These are phyloP conservation scores for Nephrotoma guestfalica DNA, from an alignment of 2,888 invertebrate species.

Conservation along the genomic window DNA sequence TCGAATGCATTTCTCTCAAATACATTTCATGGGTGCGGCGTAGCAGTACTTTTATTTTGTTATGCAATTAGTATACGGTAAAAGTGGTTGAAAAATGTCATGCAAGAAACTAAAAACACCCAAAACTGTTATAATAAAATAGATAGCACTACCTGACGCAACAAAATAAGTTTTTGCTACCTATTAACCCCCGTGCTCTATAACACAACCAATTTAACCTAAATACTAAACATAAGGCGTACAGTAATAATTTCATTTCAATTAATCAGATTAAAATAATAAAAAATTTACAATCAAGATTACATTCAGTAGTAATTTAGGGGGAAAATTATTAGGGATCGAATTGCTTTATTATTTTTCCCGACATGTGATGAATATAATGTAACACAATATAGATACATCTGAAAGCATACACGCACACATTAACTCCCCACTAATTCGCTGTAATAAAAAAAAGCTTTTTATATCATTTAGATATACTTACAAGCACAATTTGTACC, in stretches of 20 bases:
- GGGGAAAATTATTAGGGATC: not conserved
- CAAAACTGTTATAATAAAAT: too few relatives aligned
- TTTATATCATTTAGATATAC: not conserved
- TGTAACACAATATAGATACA: not conserved
- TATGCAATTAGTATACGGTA: too few relatives aligned
- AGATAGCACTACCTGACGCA: too few relatives aligned
- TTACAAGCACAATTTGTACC: not conserved
- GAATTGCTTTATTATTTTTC: not conserved
- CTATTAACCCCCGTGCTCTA: too few relatives aligned
- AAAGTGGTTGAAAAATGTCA: too few relatives aligned
- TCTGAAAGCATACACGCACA: not conserved
- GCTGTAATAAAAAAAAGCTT: not conserved
- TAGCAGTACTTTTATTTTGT: too few relatives aligned
- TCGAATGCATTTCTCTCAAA: too few relatives aligned
- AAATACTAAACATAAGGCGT: not conserved
- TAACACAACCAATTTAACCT: not conserved
- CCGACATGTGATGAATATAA: not conserved
- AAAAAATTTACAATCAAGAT: not conserved
- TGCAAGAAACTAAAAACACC: too few relatives aligned
- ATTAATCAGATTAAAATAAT: not conserved
- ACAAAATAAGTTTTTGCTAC: too few relatives aligned
- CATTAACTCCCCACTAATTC: not conserved
- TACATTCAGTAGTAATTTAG: not conserved
- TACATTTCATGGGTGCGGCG: too few relatives aligned
- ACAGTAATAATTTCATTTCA: not conserved